These are phyloP conservation scores for Melanargia galathea DNA, from an alignment of 2,888 invertebrate species.

Conservation along the genomic window DNA sequence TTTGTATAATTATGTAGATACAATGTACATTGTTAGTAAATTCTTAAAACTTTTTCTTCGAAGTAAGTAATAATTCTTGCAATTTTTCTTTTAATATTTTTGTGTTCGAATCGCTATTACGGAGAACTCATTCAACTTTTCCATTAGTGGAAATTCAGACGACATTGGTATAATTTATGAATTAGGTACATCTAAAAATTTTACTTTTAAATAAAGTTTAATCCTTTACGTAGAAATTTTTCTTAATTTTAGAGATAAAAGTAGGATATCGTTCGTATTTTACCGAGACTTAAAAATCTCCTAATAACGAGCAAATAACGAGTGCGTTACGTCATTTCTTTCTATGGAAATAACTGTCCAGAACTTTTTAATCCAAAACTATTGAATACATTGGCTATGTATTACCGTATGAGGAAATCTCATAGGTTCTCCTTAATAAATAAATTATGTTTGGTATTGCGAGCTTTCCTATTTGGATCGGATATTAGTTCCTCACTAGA, in stretches of 20 bases:
- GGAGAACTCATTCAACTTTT: slow-evolving; percentile 1
- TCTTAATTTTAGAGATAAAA: neutral
- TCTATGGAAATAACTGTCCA: neutral
- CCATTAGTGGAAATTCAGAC: slow-evolving; percentile 2
- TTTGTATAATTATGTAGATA: neutral
- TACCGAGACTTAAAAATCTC: no score
- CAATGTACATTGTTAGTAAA: neutral
- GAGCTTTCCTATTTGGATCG: no score
- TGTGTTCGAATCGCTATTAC: slow-evolving; percentile 12
- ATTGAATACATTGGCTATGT: no score
- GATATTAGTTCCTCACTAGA: no score
- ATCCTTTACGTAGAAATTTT: neutral
- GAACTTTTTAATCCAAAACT: no score
- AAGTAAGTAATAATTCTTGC: neutral
- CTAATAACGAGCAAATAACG: no score
- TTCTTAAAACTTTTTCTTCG: slow-evolving; percentile 9
- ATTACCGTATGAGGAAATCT: no score
- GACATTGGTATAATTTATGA: neutral
- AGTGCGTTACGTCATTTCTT: neutral
- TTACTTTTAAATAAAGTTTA: neutral
- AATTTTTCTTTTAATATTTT: slow-evolving; percentile 17
- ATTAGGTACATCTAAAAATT: neutral
- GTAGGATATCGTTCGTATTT: neutral
- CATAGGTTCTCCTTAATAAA: no score
- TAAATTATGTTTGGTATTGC: no score